phyloP scores from a whole-genome alignment of 2,113 vertebrate genomes.

The Actenoides hombroni region DNA sequence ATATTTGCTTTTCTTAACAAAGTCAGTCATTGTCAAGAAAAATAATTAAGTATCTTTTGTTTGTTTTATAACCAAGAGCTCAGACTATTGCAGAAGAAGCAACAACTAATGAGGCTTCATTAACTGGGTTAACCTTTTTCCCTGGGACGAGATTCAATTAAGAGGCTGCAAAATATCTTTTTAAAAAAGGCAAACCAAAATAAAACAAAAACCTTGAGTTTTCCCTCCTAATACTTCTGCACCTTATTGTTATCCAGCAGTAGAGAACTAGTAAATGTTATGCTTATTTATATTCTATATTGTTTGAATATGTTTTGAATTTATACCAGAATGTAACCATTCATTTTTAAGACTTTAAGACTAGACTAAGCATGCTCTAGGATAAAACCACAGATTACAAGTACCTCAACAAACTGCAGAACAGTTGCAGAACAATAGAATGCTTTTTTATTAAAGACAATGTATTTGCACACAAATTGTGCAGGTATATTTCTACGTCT shows the following conservation, averaged over 20 bases:
- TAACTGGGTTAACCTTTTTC: neutral
- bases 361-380: neutral
- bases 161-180: neutral
- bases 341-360: neutral
- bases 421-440: neutral
- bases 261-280: neutral
- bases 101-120: neutral
- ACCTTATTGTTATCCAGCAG: neutral
- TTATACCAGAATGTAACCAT: neutral
- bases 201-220: neutral
- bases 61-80: neutral
- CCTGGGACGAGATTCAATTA: neutral
- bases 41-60: neutral
- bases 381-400: neutral
- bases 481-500: neutral
- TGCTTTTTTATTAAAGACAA: neutral
- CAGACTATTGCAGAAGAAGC: neutral
- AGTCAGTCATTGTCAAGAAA: neutral
- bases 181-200: neutral
- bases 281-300: neutral
- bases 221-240: neutral
- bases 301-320: neutral
- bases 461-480: neutral
- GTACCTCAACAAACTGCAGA: neutral
- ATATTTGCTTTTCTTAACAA: neutral